phyloP scores from a whole-genome alignment of 1,140 invertebrate genomes.

The Oncopodura yosiiana region DNA sequence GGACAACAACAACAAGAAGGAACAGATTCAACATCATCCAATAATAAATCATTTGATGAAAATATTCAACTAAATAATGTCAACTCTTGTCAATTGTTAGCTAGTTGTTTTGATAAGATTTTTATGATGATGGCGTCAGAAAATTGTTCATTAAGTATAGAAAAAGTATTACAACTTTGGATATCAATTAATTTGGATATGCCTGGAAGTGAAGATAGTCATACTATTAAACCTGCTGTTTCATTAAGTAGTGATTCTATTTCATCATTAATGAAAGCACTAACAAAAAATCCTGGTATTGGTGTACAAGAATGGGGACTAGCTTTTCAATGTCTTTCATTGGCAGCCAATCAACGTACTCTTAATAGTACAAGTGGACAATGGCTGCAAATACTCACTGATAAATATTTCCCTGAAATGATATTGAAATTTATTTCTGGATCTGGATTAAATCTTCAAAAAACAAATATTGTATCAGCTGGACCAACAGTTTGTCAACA shows the following conservation, averaged over 20 bases:
- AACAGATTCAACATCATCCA: background rate
- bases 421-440: constrained; percentile 62
- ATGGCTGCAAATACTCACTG: constrained; percentile 24
- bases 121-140: constrained; percentile 33
- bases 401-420: constrained; percentile 44
- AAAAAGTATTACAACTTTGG: constrained; percentile 36
- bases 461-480: constrained; percentile 46
- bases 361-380: constrained; percentile 17
- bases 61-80: background rate
- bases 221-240: constrained; percentile 33
- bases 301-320: constrained; percentile 63
- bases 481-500: constrained; percentile 66
- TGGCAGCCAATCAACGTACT: constrained; percentile 35
- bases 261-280: constrained; percentile 32
- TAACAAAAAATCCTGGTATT: constrained; percentile 49
- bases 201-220: constrained; percentile 23
- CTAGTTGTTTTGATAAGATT: constrained; percentile 28
- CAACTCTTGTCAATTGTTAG: constrained; percentile 18
- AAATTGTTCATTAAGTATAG: constrained; percentile 33
- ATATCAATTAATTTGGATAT: constrained; percentile 36
- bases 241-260: constrained; percentile 34
- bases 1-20: background rate
- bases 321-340: constrained; percentile 50
- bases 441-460: constrained; percentile 45
- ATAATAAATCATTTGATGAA: background rate